Percentiles rank a stretch among this genome's conserved stretches.
Evolutionary conservation across 2,797 vertebrate species (phyloP).

Genomic region (Labroides dimidiatus): DNA sequence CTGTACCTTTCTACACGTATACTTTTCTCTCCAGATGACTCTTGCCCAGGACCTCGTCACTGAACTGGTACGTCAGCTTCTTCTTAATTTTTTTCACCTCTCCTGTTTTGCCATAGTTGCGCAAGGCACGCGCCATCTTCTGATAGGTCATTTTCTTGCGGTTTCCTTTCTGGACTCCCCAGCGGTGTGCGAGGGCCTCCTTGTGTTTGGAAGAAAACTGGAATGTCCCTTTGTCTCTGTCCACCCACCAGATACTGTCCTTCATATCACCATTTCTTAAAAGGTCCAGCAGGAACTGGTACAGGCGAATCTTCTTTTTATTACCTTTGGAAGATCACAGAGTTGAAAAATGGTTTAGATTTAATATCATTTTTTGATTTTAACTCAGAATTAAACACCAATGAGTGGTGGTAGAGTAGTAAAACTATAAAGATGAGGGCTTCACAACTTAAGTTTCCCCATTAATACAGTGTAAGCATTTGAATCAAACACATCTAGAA

Average conservation of each 20-base stretch:
- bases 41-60: slow-evolving; percentile 96
- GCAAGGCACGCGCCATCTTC: slow-evolving; percentile 98
- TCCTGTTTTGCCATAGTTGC: slow-evolving; percentile 99
- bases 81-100: slow-evolving; percentile 99
- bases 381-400: too few species aligned
- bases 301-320: slow-evolving; percentile 98
- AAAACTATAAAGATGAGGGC: too few species aligned
- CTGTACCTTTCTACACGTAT: slow-evolving; percentile 76
- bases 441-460: too few species aligned
- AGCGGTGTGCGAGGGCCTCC: slow-evolving; percentile 94
- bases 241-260: slow-evolving; percentile 99
- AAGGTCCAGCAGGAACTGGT: slow-evolving; percentile 98
- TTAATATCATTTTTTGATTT: too few species aligned
- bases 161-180: slow-evolving; percentile 98
- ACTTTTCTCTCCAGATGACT: slow-evolving; percentile 88
- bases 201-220: slow-evolving; percentile 99
- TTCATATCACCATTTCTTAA: slow-evolving; percentile 97
- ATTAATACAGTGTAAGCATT: too few species aligned
- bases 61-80: slow-evolving; percentile 99
- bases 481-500: too few species aligned
- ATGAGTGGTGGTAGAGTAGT: too few species aligned
- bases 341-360: too few species aligned
- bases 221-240: slow-evolving; percentile 98
- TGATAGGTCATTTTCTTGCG: slow-evolving; percentile 99
- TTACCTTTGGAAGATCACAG: slow-evolving; percentile 84